Conservation (phyloP, 1,140 invertebrate species). For the Bombus affinis region DNA sequence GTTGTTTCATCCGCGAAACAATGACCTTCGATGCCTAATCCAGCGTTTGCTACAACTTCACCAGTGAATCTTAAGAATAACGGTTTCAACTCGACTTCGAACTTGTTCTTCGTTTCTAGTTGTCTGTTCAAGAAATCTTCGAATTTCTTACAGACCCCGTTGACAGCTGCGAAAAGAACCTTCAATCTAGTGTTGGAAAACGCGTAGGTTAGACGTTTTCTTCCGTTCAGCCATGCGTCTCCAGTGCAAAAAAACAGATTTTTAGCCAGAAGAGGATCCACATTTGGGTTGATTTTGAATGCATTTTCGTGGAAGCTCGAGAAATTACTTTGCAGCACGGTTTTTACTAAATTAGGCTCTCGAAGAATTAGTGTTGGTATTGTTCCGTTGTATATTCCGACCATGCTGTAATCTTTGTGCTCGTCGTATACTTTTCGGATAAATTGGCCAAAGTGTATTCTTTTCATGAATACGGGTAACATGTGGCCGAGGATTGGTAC, state of each 20-base stretch:
- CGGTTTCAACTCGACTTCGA: slow-evolving; percentile 73
- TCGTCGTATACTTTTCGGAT: slow-evolving; percentile 55
- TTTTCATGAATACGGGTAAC: slow-evolving; percentile 29
- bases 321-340: slow-evolving; percentile 73
- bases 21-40: slow-evolving; percentile 77
- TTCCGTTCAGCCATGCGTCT: slow-evolving; percentile 53
- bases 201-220: slow-evolving; percentile 44
- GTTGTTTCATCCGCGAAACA: slow-evolving; percentile 56
- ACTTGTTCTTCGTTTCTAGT: background rate
- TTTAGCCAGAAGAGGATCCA: slow-evolving; percentile 61
- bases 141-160: slow-evolving; percentile 50
- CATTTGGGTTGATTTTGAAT: accelerated
- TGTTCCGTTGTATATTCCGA: slow-evolving; percentile 67
- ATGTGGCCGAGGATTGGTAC: slow-evolving; percentile 69
- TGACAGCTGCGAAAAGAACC: slow-evolving; percentile 20
- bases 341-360: slow-evolving; percentile 73
- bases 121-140: slow-evolving; percentile 40
- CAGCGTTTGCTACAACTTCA: slow-evolving; percentile 82
- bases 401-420: slow-evolving; percentile 53
- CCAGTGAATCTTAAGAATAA: slow-evolving; percentile 79
- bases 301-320: slow-evolving; percentile 62
- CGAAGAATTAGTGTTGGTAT: slow-evolving; percentile 66
- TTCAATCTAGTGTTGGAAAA: slow-evolving; percentile 62
- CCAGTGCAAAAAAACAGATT: slow-evolving; percentile 72
- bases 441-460: slow-evolving; percentile 34